Evolutionary conservation across 2,113 vertebrate species (phyloP).

Genomic region (Spea multiplicata): DNA sequence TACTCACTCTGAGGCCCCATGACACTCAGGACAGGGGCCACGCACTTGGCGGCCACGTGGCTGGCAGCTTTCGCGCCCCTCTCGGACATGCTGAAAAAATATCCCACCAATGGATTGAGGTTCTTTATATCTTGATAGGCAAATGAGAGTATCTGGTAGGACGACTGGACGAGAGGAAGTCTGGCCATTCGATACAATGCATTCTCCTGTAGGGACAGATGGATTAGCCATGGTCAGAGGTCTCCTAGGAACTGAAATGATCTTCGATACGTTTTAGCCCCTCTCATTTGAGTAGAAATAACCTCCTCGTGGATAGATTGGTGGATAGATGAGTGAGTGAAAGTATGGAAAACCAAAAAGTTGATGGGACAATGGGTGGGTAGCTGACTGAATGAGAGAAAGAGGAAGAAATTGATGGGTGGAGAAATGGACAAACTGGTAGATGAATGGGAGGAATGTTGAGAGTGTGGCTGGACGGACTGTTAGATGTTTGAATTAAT

Average conservation of each 20-base stretch:
- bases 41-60: constrained; percentile 50
- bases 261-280: too few species aligned
- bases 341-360: too few species aligned
- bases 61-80: constrained; percentile 53
- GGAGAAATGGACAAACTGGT: too few species aligned
- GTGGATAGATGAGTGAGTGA: background rate
- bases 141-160: constrained; percentile 51
- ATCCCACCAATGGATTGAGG: constrained; percentile 58
- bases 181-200: constrained; percentile 51
- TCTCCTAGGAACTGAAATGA: too few species aligned
- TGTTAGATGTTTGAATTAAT: too few species aligned
- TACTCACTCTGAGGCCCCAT: constrained; percentile 67
- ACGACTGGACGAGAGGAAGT: constrained; percentile 63
- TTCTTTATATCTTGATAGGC: constrained; percentile 57
- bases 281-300: too few species aligned
- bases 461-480: too few species aligned
- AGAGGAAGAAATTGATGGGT: too few species aligned
- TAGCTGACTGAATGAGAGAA: too few species aligned
- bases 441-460: too few species aligned
- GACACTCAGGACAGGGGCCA: constrained; percentile 59
- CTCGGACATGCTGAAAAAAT: constrained; percentile 60
- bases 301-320: background rate
- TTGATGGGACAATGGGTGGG: too few species aligned
- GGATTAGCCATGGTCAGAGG: background rate
- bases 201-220: constrained; percentile 31